phyloP scores from a whole-genome alignment of 2,888 invertebrate genomes.

The Scaptomyza reducta region DNA sequence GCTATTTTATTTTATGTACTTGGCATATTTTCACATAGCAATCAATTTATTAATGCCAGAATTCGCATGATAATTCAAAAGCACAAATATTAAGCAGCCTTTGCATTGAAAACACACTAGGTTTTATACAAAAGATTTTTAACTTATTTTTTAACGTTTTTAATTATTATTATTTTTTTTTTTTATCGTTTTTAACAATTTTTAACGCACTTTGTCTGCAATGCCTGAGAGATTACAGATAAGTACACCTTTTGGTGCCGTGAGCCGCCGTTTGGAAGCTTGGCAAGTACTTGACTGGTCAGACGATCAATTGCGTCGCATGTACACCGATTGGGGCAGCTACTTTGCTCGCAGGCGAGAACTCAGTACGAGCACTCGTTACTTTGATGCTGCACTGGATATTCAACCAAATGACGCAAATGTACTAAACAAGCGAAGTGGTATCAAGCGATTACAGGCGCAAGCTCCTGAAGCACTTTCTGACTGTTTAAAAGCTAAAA shows the following conservation, averaged over 20 bases:
- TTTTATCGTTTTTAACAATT: conserved; percentile 10
- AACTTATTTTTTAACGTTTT: conserved; percentile 9
- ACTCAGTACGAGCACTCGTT: conserved; percentile 62
- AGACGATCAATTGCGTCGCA: conserved; percentile 64
- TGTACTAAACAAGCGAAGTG: conserved; percentile 69
- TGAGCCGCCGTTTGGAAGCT: conserved; percentile 50
- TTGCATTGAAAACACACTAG: conserved; percentile 7
- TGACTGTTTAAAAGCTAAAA: conserved; percentile 69
- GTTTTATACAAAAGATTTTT: conserved; percentile 18
- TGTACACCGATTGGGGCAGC: conserved; percentile 81
- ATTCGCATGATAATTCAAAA: not conserved
- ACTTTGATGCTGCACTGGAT: conserved; percentile 73
- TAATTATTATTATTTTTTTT: conserved; percentile 10
- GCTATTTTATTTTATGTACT: too few relatives aligned
- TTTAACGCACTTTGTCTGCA: conserved; percentile 4
- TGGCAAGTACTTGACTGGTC: conserved; percentile 75
- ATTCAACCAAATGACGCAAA: conserved; percentile 58
- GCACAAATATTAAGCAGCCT: not conserved
- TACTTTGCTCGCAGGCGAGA: conserved; percentile 69
- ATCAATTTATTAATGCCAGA: conserved; percentile 3
- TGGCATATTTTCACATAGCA: not conserved
- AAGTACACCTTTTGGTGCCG: not conserved
- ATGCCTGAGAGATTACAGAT: conserved; percentile 1
- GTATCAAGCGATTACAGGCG: conserved; percentile 69
- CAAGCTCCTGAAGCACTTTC: conserved; percentile 67